Conservation (phyloP, 1,140 invertebrate species). For the Heliconius melpomene region DNA sequence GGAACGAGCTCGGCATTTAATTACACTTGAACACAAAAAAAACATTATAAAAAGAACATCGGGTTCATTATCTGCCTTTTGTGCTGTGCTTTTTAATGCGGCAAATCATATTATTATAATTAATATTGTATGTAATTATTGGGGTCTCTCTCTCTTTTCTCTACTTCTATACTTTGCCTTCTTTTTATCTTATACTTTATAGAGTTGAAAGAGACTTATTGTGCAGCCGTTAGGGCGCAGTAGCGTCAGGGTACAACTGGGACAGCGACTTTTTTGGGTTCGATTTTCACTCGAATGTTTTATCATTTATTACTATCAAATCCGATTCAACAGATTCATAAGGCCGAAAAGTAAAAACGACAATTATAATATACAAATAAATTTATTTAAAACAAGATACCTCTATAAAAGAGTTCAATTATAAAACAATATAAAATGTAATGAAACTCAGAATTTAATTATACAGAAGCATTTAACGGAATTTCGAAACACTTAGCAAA, state of each 20-base stretch:
- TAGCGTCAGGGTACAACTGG: too few species aligned
- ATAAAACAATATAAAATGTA: not conserved
- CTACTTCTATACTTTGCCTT: too few species aligned
- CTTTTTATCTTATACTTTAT: too few species aligned
- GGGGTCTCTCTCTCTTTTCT: too few species aligned
- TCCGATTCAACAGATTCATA: too few species aligned
- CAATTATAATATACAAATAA: not conserved
- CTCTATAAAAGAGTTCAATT: not conserved
- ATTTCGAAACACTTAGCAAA: constrained; percentile 9
- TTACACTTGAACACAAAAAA: constrained; percentile 22
- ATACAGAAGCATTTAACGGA: constrained; percentile 1
- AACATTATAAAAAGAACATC: constrained; percentile 34
- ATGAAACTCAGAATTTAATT: constrained; percentile 6
- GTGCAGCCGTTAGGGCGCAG: too few species aligned
- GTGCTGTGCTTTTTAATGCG: constrained; percentile 19
- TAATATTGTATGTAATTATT: not conserved
- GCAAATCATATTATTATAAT: constrained; percentile 8
- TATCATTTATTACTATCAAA: too few species aligned
- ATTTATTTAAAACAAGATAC: not conserved
- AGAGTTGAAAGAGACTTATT: too few species aligned
- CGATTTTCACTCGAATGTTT: too few species aligned
- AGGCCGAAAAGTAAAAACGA: too few species aligned
- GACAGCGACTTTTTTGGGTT: too few species aligned
- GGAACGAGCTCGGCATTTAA: constrained; percentile 25
- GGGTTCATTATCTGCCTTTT: constrained; percentile 29